Evolutionary conservation across 2,888 invertebrate genomes (phyloP), one percentile per base, ranked within the genome.

Genomic region (Brenthis daphne): DNA sequence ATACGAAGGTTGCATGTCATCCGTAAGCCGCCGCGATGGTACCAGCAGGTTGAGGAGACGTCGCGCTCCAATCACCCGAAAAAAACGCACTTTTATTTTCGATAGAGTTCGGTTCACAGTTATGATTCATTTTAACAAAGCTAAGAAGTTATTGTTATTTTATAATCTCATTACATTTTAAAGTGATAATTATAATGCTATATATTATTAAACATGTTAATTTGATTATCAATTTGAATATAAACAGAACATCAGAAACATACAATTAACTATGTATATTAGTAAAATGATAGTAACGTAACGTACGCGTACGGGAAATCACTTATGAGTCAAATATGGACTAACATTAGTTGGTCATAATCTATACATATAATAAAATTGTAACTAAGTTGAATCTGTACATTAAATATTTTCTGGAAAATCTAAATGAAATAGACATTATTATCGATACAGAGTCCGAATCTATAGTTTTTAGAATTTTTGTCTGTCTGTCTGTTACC

Each of bases 51-150:
- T 57, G 71, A 77, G 80, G 82, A 77, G 77, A 78, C 74, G 76
- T 79, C 77, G 77, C 80, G 82, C 81, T 82, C 76, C 77, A 77
- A 77, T 82, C 81, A 75, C 69, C 77, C 77, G 78, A 78, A 82
- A 82, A 78, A 80, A 81, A 76, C 74, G 53, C 65, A 82, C 82
- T 84, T 81, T 84, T 84, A 77, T 81, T 86, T 84, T 87, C 83
- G 72, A 75, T 79, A 74, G 70, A 77, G 70, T 76, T 76, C 75
- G 75, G 76, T 73, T 73, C 65, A 73, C 72, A 69, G 71, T 68
- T 69, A 65, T 56, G 37, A 54, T 67, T 58, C 29, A 58, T 67
- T 74, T 75, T 77, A 76, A 56, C 61, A 24, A 51, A 33, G 20
- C 13, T 53, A 57, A 48, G 11, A 47, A 63, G 37, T 50, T 50